phyloP scores from a whole-genome alignment of 2,888 invertebrate species.

The Pristionchus japonicus region DNA sequence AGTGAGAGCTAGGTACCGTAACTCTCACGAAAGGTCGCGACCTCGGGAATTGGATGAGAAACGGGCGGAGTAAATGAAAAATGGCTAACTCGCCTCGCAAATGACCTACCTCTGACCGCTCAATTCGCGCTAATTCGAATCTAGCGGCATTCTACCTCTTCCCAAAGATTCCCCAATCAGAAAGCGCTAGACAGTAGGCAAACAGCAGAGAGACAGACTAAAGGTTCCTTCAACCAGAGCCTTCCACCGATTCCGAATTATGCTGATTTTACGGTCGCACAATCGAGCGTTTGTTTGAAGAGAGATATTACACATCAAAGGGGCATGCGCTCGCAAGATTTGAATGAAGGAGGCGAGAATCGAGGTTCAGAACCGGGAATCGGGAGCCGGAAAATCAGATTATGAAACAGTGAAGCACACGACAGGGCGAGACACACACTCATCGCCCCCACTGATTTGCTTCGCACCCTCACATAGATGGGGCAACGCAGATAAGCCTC shows the following conservation, averaged over 20 bases:
- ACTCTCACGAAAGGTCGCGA: background rate
- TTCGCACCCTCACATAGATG: background rate
- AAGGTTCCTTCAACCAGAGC: background rate
- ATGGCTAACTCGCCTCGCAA: background rate
- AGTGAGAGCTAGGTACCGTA: too few relatives aligned
- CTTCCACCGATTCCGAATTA: background rate
- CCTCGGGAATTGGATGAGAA: background rate
- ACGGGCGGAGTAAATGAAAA: background rate
- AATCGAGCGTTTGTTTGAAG: background rate
- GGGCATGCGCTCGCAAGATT: background rate
- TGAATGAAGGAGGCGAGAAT: background rate
- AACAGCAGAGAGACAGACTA: background rate
- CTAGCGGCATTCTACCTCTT: background rate
- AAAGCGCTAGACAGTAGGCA: too few relatives aligned
- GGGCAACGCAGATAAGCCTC: background rate
- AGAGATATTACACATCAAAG: constrained; percentile 24
- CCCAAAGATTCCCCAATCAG: background rate
- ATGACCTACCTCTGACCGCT: background rate
- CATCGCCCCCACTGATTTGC: background rate
- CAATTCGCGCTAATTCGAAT: background rate
- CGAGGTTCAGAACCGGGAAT: background rate
- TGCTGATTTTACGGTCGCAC: constrained; percentile 5
- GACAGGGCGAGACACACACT: too few relatives aligned
- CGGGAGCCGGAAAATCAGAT: background rate
- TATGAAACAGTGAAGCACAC: too few relatives aligned